Base-by-base conservation (phyloP, 2,797 vertebrate species). In the Ctenochaetus hawaiiensis region DNA sequence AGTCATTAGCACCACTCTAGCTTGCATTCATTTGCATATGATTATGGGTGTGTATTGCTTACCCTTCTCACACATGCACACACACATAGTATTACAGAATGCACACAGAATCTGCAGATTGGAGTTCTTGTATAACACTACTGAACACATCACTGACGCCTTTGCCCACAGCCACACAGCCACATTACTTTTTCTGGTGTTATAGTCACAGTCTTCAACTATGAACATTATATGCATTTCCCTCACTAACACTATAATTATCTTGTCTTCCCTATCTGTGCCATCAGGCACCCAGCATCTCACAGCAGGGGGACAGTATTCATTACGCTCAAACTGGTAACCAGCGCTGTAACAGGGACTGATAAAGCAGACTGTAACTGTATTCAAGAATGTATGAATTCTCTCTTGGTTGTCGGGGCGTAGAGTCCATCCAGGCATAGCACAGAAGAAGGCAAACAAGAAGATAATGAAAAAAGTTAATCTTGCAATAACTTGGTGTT, bases 391-490 rank as follows among this genome's bases (percentile, higher is more conserved):
- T 70, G 78, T 85, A 73, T 81, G 86, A 82, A 81, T 77, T 78
- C 84, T 91, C 71, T 74, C 54, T 67, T 70, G 66, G 86, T 72
- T 83, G 85, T 75, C 57, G 73, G 84, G 89, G 89, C 70, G 81
- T 87, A 64, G 51, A 89, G 82, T 86, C 77, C 88, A 89, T 85
- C 79, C 77, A 86, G 84, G 84, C 85, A 81, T 75, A 81, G 84
- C 81, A 54, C 87, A 69, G 83, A 82, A 72, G 65, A 90, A 77
- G 73, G 77, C 91, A 93, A 92, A 93, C 89, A 89, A 82, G 84
- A 84, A 89, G 87, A 91, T 93, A 90, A 93, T 93, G 91, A 93
- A 93, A 91, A 92, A 94, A 93, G 87, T 92, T 91, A 92, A 91
- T 92, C 88, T 83, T 82, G 89, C 89, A 92, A 93, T 94, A 93